Conservation (phyloP, 2,113 vertebrate species). For the Calyptomena viridis region DNA sequence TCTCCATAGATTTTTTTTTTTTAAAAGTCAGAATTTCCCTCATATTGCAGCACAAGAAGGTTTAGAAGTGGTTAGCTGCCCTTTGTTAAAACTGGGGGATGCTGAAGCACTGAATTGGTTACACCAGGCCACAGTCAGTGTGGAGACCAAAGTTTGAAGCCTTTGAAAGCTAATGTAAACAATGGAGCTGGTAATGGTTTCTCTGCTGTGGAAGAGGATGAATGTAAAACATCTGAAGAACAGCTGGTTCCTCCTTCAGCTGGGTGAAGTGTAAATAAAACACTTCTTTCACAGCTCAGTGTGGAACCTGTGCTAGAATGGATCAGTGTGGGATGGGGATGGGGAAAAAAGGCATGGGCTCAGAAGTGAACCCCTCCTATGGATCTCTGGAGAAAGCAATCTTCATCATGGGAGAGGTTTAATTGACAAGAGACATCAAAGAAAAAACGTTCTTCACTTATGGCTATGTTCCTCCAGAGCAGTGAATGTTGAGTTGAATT, state of each 20-base stretch:
- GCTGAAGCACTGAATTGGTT: background rate
- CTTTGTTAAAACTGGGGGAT: background rate
- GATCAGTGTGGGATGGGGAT: background rate
- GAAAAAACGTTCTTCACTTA: background rate
- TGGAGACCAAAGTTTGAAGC: background rate
- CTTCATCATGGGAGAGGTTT: background rate
- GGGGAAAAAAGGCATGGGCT: background rate
- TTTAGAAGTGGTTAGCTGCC: background rate
- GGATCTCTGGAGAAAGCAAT: background rate
- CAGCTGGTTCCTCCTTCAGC: background rate
- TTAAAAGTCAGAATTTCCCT: background rate
- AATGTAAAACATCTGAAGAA: background rate
- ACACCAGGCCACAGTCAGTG: background rate
- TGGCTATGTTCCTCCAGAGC: background rate
- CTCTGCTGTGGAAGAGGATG: background rate
- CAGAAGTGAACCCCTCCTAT: background rate
- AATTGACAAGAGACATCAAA: background rate
- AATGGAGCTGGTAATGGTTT: background rate
- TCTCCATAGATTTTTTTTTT: background rate
- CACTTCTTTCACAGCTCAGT: background rate
- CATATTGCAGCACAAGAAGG: background rate
- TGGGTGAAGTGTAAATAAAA: background rate
- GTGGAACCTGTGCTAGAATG: background rate
- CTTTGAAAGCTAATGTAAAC: constrained; percentile 1
- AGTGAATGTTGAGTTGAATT: background rate